Evolutionary conservation across 2,888 invertebrate genomes (phyloP).

Genomic region (Achlya flavicornis): DNA sequence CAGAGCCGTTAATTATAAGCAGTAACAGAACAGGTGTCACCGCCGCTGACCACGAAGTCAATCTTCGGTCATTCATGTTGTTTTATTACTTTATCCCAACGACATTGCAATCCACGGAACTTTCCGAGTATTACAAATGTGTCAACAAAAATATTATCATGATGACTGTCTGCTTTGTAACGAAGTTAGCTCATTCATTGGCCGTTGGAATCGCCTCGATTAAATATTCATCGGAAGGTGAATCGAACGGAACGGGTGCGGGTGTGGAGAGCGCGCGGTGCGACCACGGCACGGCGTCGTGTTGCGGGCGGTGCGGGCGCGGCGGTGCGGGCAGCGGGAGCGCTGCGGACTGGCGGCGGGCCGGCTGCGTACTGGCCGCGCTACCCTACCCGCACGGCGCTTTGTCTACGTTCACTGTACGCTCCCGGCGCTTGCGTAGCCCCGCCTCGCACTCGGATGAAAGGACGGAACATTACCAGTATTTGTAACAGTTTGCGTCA

Average conservation of each 20-base stretch:
- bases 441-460: slow-evolving; percentile 78
- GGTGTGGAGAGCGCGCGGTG: slow-evolving; percentile 28
- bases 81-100: slow-evolving; percentile 64
- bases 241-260: slow-evolving; percentile 60
- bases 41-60: slow-evolving; percentile 54
- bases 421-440: slow-evolving; percentile 80
- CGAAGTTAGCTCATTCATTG: slow-evolving; percentile 71
- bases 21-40: slow-evolving; percentile 58
- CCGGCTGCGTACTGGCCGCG: slow-evolving; percentile 64
- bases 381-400: slow-evolving; percentile 46
- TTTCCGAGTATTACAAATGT: slow-evolving; percentile 60
- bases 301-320: slow-evolving; percentile 46
- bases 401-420: slow-evolving; percentile 50
- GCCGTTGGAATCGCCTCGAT: slow-evolving; percentile 66
- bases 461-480: slow-evolving; percentile 83
- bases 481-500: slow-evolving; percentile 84
- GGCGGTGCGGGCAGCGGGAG: slow-evolving; percentile 45
- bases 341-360: slow-evolving; percentile 57
- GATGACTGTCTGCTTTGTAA: slow-evolving; percentile 61
- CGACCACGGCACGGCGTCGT: slow-evolving; percentile 16
- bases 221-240: slow-evolving; percentile 76
- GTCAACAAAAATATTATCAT: slow-evolving; percentile 62
- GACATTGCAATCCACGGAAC: slow-evolving; percentile 66
- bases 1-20: slow-evolving; percentile 59
- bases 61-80: slow-evolving; percentile 68